phyloP scores from a whole-genome alignment of 2,797 vertebrate genomes.

The Myripristis jacobus region DNA sequence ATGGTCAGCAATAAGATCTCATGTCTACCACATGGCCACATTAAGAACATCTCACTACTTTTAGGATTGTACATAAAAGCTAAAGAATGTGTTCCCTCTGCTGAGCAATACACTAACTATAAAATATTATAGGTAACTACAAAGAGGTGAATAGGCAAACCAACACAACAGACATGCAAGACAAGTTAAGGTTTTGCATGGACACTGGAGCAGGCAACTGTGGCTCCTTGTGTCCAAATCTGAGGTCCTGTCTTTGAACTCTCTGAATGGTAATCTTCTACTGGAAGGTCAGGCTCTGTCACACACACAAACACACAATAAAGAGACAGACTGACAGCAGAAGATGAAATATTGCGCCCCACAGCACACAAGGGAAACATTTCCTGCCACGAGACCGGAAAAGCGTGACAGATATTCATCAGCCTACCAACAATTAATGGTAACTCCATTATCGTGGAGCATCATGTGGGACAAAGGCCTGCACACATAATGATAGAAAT shows the following conservation, averaged over 20 bases:
- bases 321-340: conserved; percentile 1
- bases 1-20: conserved; percentile 1
- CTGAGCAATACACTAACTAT: neutral
- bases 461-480: conserved; percentile 4
- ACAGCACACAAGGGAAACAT: neutral
- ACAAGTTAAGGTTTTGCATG: conserved; percentile 88
- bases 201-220: conserved; percentile 85
- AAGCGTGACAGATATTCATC: conserved; percentile 21
- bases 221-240: conserved; percentile 89
- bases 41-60: conserved; percentile 3
- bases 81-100: neutral
- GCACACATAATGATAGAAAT: conserved; percentile 26
- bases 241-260: conserved; percentile 90
- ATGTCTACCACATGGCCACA: conserved; percentile 2
- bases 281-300: conserved; percentile 86
- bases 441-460: conserved; percentile 14
- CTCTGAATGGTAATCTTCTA: conserved; percentile 92
- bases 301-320: neutral
- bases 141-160: neutral
- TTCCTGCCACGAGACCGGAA: neutral
- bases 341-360: neutral
- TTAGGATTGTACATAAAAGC: conserved; percentile 11
- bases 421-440: conserved; percentile 8
- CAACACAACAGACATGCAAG: conserved; percentile 82
- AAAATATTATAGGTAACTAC: neutral